Conservation (phyloP, 2,113 vertebrate genomes). For the Carollia perspicillata region DNA sequence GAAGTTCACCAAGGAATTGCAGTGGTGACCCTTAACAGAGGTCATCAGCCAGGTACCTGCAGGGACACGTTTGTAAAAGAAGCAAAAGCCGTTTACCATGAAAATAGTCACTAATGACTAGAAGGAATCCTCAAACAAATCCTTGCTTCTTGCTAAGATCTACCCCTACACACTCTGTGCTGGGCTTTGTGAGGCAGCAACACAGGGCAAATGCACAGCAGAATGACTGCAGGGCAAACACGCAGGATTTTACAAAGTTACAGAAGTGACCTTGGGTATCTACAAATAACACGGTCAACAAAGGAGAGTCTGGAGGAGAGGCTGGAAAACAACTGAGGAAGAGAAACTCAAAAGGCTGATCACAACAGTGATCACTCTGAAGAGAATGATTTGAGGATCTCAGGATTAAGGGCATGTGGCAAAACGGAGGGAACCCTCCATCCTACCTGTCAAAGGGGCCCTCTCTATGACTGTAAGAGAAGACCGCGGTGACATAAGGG, state of each 20-base stretch:
- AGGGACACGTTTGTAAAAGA: neutral
- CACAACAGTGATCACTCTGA: neutral
- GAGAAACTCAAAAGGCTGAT: neutral
- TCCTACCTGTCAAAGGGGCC: neutral
- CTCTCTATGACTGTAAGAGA: neutral
- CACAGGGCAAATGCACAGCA: neutral
- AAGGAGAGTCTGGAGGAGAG: neutral
- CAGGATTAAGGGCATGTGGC: neutral
- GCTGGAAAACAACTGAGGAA: neutral
- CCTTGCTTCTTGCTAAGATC: neutral
- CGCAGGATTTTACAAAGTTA: neutral
- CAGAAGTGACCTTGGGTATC: neutral
- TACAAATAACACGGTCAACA: neutral
- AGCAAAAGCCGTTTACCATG: neutral
- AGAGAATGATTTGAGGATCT: neutral
- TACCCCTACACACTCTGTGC: accelerated
- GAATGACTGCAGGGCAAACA: neutral
- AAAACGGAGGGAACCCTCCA: neutral
- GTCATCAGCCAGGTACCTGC: neutral
- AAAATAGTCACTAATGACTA: neutral
- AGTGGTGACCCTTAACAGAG: neutral
- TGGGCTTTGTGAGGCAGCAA: neutral
- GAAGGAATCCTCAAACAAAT: neutral
- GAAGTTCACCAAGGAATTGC: neutral
- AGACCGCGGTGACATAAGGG: neutral